Evolutionary conservation across 1,140 invertebrate species (phyloP), one percentile per base, ranked within the genome.

Genomic region (Drosophila ercepeae): DNA sequence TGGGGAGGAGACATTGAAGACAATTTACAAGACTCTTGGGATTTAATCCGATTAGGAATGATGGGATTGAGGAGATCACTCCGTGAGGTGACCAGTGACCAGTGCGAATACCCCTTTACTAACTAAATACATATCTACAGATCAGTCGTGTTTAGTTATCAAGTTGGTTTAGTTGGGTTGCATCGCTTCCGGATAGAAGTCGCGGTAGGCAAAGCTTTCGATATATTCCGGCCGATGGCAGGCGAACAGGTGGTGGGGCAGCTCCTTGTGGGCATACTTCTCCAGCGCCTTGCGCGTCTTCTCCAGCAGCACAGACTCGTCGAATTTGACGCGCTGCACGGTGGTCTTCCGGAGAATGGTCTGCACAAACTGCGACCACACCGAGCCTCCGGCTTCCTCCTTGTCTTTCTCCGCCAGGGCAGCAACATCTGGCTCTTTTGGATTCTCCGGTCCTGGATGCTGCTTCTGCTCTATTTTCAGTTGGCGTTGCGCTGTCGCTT

Each of bases 331-430:
- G 4, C 82, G 78, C 14, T 79, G 81, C 46, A 68, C 64, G 2
- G 70, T 78, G 1, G 89, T 89, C 39, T 90, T 89, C 0, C 89
- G 72, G 32, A 90, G 46, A 13, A 90, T 88, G 8, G 89, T 90
- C 32, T 90, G 78, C 19, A 90, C 89, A 8, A 90, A 69, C 25
- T 90, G 89, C 5, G 89, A 88, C 89, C 89, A 90, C 1, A 90
- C 89, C 1, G 89, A 90, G 6, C 74, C 69, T 9, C 14, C 14
- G 36, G n/a, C 7, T 1, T 39, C 36, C 3, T 39, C 36, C 36
- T 39, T 8, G 13, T 59, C 32, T n/a, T 27, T 13, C 9, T 34
- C 29, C 23, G 32, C n/a, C 11, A 36, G 27, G 0, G 23, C 9
- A 7, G 32, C 34, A 2, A 16, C 21, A 14, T 64, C 60, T 3